Evolutionary conservation across 2,797 vertebrate genomes (phyloP), one percentile per base, ranked within the genome.

Genomic region (Onychomys arenicola): DNA sequence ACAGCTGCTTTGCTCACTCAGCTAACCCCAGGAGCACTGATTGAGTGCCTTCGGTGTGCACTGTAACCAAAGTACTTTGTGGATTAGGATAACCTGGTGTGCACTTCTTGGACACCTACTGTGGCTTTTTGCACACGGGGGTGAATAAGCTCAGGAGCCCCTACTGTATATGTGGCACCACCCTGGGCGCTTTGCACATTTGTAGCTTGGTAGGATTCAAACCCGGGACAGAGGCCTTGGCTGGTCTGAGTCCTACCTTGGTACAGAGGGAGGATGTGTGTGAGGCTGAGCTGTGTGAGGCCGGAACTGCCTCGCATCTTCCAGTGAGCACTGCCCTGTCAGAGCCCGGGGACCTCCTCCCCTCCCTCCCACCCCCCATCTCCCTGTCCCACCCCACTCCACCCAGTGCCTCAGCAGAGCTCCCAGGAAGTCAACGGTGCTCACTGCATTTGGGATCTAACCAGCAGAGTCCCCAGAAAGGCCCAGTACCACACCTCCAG

Each of bases 401-500:
- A 19, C 6, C 59, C n/a, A 11, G 16, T 2, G 1, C 27, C 81
- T 84, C 59, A 12, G 59, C 84, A 32, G 1, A 77, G 10, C 29
- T 46, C 73, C 9, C 29, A 7, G 23, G 59, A 55, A 25, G 46
- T 63, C 81, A 69, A 55, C 27, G 65, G 65, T 13, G 14, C n/a
- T 86, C 14, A 11, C 46, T 2, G 4, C 46, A 17, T 55, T 71
- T 55, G 14, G 19, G 23, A 32, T 52, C 46, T 55, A 71, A 27
- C 65, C 61, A 85, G 29, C 46, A 52, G 17, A 3, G 57, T 49
- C 92, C n/a, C 85, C 73, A 87, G 82, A 95, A 85, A 97, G 96
- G 93, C 27, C 27, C 61, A 49, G 27, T 49, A 69, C 67, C n/a
- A 34, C 67, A 46, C 40, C 5, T 40, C 49, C 52, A 71, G 27